Evolutionary conservation across 2,113 vertebrate species (phyloP).

Genomic region (Colinus virginianus): DNA sequence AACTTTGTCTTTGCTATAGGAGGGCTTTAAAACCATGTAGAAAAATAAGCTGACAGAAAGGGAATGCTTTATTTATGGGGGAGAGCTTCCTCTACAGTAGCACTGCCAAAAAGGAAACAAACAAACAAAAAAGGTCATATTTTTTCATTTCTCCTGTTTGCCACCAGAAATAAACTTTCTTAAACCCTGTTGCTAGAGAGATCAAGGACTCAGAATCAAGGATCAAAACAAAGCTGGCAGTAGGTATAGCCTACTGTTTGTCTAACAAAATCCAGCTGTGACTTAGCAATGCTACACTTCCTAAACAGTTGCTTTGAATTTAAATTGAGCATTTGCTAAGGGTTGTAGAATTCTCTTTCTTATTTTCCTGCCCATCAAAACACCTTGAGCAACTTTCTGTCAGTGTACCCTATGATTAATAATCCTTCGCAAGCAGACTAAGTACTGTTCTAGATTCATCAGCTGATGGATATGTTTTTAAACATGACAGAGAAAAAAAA

Average conservation of each 20-base stretch:
- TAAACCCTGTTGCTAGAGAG: background rate
- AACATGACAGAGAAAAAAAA: background rate
- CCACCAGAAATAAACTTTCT: background rate
- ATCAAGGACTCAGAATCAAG: background rate
- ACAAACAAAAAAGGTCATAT: background rate
- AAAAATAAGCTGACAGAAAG: background rate
- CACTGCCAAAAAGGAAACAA: background rate
- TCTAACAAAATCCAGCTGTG: background rate
- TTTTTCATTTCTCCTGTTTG: background rate
- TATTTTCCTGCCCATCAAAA: background rate
- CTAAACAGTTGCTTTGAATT: background rate
- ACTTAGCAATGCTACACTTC: background rate
- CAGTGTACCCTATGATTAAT: background rate
- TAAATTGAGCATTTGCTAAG: conserved; percentile 12
- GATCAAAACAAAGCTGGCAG: background rate
- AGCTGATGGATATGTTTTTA: conserved; percentile 36
- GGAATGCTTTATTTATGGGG: background rate
- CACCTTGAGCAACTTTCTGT: background rate
- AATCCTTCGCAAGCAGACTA: background rate
- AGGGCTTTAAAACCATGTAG: background rate
- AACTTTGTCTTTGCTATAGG: background rate
- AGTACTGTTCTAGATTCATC: background rate
- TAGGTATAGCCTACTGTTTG: background rate
- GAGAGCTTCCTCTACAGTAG: background rate
- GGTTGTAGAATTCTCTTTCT: background rate